These are phyloP conservation scores for Enoplolaimus lenunculus DNA, from an alignment of 2,888 invertebrate species.

Conservation along the genomic window DNA sequence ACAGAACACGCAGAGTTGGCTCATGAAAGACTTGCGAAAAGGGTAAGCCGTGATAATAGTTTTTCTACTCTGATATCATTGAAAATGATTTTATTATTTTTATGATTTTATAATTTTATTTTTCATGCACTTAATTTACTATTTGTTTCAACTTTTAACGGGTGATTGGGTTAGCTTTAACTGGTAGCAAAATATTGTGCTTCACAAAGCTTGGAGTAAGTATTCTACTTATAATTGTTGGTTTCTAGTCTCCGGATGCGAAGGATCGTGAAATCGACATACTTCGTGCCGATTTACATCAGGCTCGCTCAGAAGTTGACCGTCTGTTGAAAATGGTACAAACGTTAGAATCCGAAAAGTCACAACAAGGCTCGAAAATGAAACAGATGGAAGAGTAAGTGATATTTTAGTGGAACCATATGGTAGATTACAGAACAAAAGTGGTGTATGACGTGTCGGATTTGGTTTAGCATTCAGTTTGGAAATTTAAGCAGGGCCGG, in stretches of 20 bases:
- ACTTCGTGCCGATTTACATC: slow-evolving; percentile 28
- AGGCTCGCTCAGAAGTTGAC: slow-evolving; percentile 42
- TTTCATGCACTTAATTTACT: no score
- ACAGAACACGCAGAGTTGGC: neutral
- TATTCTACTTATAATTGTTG: no score
- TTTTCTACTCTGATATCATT: no score
- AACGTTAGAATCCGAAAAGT: slow-evolving; percentile 42
- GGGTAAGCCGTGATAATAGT: no score
- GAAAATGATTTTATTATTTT: no score
- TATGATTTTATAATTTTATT: no score
- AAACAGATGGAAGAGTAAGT: slow-evolving; percentile 42
- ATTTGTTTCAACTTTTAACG: no score
- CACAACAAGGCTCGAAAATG: slow-evolving; percentile 37
- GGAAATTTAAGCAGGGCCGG: no score
- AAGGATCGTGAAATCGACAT: slow-evolving; percentile 16
- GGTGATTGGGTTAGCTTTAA: no score
- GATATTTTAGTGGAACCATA: neutral
- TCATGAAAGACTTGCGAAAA: neutral
- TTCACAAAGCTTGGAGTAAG: no score
- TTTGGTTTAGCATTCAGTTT: no score
- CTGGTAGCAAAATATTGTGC: no score
- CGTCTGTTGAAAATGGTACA: slow-evolving; percentile 43
- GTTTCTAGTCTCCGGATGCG: slow-evolving; percentile 12
- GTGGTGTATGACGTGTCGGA: neutral
- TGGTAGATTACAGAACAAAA: neutral